Evolutionary conservation across 2,797 vertebrate genomes (phyloP).

Genomic region (Heliangelus exortis): DNA sequence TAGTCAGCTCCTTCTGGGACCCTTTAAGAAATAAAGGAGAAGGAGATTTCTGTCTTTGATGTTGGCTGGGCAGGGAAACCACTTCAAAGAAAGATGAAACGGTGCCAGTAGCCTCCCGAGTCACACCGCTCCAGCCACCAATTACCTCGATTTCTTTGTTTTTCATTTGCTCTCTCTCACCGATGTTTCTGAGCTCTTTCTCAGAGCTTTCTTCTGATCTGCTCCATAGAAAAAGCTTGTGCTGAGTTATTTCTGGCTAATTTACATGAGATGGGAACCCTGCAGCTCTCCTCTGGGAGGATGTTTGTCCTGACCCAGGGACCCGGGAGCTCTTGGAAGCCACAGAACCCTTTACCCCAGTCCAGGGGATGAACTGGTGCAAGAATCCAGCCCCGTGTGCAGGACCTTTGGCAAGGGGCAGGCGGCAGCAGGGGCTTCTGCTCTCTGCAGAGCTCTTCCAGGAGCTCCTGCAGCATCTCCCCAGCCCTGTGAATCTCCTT

Average conservation of each 20-base stretch:
- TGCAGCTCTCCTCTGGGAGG: background rate
- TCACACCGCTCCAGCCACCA: background rate
- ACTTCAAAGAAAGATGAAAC: background rate
- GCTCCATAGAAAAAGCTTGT: background rate
- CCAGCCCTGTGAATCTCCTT: too few species aligned
- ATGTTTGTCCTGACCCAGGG: accelerated
- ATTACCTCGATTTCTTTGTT: background rate
- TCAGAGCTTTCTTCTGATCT: background rate
- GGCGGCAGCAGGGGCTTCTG: too few species aligned
- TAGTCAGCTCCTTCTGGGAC: background rate
- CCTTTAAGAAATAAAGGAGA: background rate
- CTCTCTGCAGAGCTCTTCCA: background rate
- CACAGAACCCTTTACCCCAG: background rate
- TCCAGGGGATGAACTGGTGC: accelerated
- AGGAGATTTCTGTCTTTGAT: background rate
- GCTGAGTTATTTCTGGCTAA: background rate
- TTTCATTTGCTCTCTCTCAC: background rate
- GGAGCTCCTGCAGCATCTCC: background rate
- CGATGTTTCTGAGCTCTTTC: background rate
- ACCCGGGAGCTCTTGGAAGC: accelerated
- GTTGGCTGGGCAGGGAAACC: accelerated
- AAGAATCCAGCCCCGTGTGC: background rate
- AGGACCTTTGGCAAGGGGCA: too few species aligned
- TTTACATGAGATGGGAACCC: background rate
- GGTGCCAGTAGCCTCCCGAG: background rate